Percentiles rank a stretch among this genome's conserved stretches.
Evolutionary conservation across 2,888 invertebrate genomes (phyloP).

Genomic region (Drosophila sordidula): DNA sequence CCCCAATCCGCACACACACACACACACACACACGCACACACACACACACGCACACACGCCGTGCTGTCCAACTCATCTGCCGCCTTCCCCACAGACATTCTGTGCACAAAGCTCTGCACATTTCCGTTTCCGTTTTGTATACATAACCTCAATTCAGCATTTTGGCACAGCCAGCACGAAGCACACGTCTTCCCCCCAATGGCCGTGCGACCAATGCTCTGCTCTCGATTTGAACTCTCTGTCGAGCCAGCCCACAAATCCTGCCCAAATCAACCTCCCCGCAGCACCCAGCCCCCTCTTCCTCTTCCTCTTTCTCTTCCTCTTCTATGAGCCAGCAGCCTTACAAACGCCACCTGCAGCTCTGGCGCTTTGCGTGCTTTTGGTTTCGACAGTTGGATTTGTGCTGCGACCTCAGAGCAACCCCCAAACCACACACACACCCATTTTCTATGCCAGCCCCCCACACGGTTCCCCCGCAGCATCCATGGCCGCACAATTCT

Average conservation of each 20-base stretch:
- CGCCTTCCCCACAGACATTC: conserved; percentile 65
- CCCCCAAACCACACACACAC: conserved; percentile 45
- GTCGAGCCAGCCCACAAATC: conserved; percentile 40
- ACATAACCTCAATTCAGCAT: conserved; percentile 82
- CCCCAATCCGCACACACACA: conserved; percentile 4
- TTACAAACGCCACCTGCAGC: conserved; percentile 79
- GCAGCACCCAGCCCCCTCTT: background rate
- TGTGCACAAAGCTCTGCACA: conserved; percentile 79
- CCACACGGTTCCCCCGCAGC: conserved; percentile 30
- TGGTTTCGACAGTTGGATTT: conserved; percentile 83
- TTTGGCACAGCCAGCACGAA: conserved; percentile 68
- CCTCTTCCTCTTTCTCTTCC: background rate
- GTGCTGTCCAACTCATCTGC: conserved; percentile 29
- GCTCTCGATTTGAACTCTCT: conserved; percentile 48
- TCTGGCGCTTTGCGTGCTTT: conserved; percentile 77
- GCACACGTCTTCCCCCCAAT: conserved; percentile 25
- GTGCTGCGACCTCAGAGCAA: conserved; percentile 73
- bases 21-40: conserved; percentile 7
- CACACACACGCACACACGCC: conserved; percentile 1
- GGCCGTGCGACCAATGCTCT: conserved; percentile 5
- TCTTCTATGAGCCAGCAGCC: conserved; percentile 34
- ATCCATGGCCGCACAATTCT: conserved; percentile 59
- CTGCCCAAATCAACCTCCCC: background rate
- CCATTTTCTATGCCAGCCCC: background rate
- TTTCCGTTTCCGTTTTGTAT: conserved; percentile 82